Percentiles rank a stretch among this genome's conserved stretches.
Conservation (phyloP, 2,888 invertebrate species). For the Syrphus vitripennis region DNA sequence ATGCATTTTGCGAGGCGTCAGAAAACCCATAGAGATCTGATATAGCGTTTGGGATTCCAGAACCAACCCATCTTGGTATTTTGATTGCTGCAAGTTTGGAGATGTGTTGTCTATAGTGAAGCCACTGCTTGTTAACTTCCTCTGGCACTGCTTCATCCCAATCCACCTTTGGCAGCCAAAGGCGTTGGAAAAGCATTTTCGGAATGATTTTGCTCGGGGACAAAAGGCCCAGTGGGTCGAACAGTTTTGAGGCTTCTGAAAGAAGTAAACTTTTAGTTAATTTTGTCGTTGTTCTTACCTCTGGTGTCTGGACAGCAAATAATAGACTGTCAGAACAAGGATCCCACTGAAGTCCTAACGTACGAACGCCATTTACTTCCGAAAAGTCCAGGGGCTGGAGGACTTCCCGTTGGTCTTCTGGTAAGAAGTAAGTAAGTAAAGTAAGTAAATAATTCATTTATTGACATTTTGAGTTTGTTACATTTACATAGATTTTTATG, state of each 20-base stretch:
- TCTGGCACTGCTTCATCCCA: neutral
- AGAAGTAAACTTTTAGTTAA: slow-evolving; percentile 13
- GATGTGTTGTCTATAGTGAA: too few relatives aligned
- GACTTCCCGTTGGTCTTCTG: slow-evolving; percentile 20
- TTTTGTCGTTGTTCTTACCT: neutral
- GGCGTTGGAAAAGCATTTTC: neutral
- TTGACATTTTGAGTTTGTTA: too few relatives aligned
- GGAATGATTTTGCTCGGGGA: slow-evolving; percentile 2
- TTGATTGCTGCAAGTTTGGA: too few relatives aligned
- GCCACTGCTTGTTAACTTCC: too few relatives aligned
- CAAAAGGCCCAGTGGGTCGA: slow-evolving; percentile 1
- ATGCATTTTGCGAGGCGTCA: slow-evolving; percentile 35
- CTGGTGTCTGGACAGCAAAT: slow-evolving; percentile 1
- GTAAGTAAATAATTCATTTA: too few relatives aligned
- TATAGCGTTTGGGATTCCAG: slow-evolving; percentile 5
- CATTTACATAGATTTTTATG: too few relatives aligned
- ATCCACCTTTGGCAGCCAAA: neutral
- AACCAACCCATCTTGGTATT: neutral
- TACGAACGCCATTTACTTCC: slow-evolving; percentile 10
- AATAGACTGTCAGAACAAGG: neutral
- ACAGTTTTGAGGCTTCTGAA: slow-evolving; percentile 1
- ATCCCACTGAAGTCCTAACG: slow-evolving; percentile 17
- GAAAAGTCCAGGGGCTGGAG: slow-evolving; percentile 10
- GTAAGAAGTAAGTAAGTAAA: too few relatives aligned
- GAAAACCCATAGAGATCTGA: slow-evolving; percentile 32